Conservation (phyloP, 2,888 invertebrate species). For the Smittia aterrima region DNA sequence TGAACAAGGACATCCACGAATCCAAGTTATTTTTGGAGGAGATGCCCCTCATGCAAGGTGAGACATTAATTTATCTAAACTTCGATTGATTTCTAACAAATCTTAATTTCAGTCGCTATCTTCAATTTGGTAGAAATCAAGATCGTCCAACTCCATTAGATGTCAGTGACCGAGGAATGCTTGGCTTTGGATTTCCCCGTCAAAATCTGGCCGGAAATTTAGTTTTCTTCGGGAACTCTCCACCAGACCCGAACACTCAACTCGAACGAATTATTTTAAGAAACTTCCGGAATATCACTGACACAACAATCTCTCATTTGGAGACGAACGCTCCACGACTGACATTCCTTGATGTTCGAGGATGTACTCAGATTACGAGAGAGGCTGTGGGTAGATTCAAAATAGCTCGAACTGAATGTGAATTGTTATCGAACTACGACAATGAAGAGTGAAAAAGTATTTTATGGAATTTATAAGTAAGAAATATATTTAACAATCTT, state of each 20-base stretch:
- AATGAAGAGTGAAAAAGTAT: conserved; percentile 50
- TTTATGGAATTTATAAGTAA: conserved; percentile 46
- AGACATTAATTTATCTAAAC: not conserved
- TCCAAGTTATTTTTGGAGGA: conserved; percentile 29
- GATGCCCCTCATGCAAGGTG: conserved; percentile 37
- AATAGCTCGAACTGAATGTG: conserved; percentile 60
- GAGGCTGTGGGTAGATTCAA: conserved; percentile 63
- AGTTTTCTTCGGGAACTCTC: conserved; percentile 52
- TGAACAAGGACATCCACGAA: not conserved
- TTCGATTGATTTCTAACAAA: not conserved
- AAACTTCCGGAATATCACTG: conserved; percentile 63
- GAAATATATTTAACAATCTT: not conserved
- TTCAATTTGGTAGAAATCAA: not conserved
- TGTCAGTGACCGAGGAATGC: conserved; percentile 52
- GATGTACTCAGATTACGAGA: conserved; percentile 61
- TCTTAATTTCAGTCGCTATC: conserved; percentile 10
- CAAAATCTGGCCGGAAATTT: conserved; percentile 51
- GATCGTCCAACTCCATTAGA: conserved; percentile 1
- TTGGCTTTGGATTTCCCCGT: conserved; percentile 51
- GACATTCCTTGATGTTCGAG: conserved; percentile 63
- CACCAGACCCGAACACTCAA: conserved; percentile 54
- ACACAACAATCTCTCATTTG: conserved; percentile 62
- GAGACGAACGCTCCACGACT: conserved; percentile 62
- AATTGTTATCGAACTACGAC: conserved; percentile 51
- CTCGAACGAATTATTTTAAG: conserved; percentile 58